phyloP scores from a whole-genome alignment of 2,797 vertebrate genomes.

The Aythya fuligula region DNA sequence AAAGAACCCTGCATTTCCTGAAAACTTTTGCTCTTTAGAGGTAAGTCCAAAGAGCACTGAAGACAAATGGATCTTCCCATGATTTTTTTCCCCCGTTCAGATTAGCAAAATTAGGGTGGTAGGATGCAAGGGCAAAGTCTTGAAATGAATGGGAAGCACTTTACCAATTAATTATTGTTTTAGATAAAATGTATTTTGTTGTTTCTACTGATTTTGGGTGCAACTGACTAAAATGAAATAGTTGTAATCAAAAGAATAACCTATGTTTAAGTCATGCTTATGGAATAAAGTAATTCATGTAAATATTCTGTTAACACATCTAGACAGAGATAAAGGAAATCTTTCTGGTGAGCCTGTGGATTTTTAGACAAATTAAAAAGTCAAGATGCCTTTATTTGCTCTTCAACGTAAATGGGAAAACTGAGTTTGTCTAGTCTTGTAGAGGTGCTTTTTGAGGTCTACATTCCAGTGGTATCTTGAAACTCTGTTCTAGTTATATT shows the following conservation, averaged over 20 bases:
- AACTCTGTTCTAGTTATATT: neutral
- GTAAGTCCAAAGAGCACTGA: slow-evolving; percentile 15
- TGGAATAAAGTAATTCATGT: neutral
- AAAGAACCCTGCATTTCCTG: slow-evolving; percentile 58
- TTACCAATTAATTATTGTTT: neutral
- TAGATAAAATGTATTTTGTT: neutral
- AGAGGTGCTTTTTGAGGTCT: neutral
- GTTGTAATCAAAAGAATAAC: neutral
- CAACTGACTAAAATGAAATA: neutral
- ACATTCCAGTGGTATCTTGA: neutral
- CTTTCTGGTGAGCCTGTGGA: neutral
- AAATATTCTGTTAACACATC: neutral
- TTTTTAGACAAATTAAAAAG: neutral
- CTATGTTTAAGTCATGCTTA: neutral
- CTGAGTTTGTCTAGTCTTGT: neutral
- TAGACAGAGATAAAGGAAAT: neutral
- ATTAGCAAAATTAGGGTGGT: neutral
- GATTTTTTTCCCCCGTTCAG: neutral
- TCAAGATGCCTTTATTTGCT: neutral
- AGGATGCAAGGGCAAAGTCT: neutral
- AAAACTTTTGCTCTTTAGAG: slow-evolving; percentile 56
- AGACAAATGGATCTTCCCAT: neutral
- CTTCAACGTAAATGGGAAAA: rapidly evolving
- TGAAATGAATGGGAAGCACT: neutral
- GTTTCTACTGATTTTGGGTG: neutral